Evolutionary conservation across 2,797 vertebrate species (phyloP).

Genomic region (Melanogrammus aeglefinus): DNA sequence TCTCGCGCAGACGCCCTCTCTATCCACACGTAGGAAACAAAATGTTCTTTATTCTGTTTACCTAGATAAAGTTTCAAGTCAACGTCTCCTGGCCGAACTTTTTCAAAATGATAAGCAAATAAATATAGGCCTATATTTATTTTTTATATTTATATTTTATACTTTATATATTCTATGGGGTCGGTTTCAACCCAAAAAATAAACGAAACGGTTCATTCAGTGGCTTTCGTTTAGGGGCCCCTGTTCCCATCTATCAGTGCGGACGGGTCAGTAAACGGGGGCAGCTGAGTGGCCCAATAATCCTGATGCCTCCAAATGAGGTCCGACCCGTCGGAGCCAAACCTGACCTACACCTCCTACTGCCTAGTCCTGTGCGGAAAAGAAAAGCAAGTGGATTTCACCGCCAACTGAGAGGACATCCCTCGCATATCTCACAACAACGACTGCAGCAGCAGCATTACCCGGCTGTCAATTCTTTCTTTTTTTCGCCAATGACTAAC

Average conservation of each 20-base stretch:
- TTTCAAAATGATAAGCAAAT: not conserved
- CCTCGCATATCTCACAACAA: not conserved
- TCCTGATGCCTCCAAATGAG: constrained; percentile 18
- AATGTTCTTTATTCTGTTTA: not conserved
- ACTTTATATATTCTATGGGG: not conserved
- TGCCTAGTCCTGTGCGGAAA: not conserved
- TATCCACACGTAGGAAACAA: not conserved
- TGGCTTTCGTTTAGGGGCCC: constrained; percentile 16
- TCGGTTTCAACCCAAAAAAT: constrained; percentile 30
- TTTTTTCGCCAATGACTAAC: too few relatives aligned
- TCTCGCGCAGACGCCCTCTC: not conserved
- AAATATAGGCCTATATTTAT: not conserved
- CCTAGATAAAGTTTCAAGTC: not conserved
- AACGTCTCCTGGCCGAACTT: not conserved
- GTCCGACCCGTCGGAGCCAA: constrained; percentile 13
- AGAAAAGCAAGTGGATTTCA: not conserved
- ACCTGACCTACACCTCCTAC: not conserved
- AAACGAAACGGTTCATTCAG: constrained; percentile 32
- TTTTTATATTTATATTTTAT: not conserved
- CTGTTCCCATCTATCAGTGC: constrained; percentile 11
- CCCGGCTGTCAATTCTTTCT: too few relatives aligned
- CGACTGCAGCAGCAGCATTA: too few relatives aligned
- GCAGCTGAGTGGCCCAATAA: constrained; percentile 29
- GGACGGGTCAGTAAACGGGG: constrained; percentile 25
- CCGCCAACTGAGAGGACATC: not conserved